phyloP scores from a whole-genome alignment of 2,888 invertebrate genomes.

The Drosophila putrida region DNA sequence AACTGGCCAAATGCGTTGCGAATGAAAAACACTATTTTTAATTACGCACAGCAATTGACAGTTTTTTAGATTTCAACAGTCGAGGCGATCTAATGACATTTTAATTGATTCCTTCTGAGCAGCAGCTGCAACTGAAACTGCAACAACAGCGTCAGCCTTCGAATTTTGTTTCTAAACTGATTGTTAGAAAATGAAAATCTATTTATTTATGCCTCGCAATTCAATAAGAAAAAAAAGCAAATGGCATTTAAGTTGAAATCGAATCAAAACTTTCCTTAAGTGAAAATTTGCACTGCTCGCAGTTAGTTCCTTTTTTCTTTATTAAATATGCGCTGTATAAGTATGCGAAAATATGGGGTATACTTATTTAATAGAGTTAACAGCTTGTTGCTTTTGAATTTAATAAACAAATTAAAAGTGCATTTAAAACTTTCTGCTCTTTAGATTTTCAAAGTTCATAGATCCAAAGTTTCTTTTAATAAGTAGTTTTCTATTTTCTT shows the following conservation, averaged over 20 bases:
- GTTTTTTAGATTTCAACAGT: constrained; percentile 49
- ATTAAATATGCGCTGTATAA: constrained; percentile 21
- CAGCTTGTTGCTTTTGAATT: background rate
- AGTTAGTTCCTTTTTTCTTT: constrained; percentile 22
- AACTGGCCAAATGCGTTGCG: constrained; percentile 32
- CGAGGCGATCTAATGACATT: constrained; percentile 45
- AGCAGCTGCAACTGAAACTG: background rate
- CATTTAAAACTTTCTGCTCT: no score
- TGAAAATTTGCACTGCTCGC: constrained; percentile 41
- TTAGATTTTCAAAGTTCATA: no score
- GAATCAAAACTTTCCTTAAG: constrained; percentile 53
- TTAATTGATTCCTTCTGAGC: constrained; percentile 54
- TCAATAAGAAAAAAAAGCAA: constrained; percentile 47
- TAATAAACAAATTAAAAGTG: background rate
- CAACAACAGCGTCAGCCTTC: constrained; percentile 27
- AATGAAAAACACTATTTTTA: constrained; percentile 67
- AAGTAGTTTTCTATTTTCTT: no score
- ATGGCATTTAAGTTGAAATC: constrained; percentile 40
- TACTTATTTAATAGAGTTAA: background rate
- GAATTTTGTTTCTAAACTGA: constrained; percentile 9
- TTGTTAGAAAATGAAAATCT: constrained; percentile 30
- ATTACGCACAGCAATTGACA: constrained; percentile 53
- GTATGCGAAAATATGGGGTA: background rate
- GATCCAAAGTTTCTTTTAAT: no score
- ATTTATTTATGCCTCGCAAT: constrained; percentile 44